Evolutionary conservation across 2,888 invertebrate genomes (phyloP).

Genomic region (Catocala fraxini): DNA sequence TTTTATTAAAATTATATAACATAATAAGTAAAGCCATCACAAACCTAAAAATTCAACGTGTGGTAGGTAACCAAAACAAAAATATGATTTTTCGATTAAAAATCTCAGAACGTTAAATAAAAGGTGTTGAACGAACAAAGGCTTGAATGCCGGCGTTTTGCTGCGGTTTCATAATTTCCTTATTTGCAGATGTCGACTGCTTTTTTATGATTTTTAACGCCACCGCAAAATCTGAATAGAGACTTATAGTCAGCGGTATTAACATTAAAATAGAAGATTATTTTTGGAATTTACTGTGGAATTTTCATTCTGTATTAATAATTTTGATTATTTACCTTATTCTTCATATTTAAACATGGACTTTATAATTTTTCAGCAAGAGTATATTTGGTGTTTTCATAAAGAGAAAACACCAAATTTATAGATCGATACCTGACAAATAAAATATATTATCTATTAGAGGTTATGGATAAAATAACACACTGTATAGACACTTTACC

Average conservation of each 20-base stretch:
- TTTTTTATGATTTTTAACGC: constrained; percentile 65
- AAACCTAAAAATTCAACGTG: constrained; percentile 31
- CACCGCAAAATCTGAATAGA: constrained; percentile 56
- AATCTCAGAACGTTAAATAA: constrained; percentile 72
- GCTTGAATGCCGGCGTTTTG: constrained; percentile 69
- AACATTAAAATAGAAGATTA: constrained; percentile 63
- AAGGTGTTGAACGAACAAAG: constrained; percentile 75
- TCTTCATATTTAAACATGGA: too few relatives aligned
- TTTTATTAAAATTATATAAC: too few relatives aligned
- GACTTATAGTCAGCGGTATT: constrained; percentile 61
- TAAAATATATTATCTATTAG: too few relatives aligned
- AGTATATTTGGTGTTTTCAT: too few relatives aligned
- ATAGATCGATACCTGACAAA: too few relatives aligned
- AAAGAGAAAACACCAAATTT: too few relatives aligned
- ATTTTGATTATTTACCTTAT: too few relatives aligned
- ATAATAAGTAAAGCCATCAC: background rate
- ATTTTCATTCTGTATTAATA: background rate
- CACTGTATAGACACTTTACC: too few relatives aligned
- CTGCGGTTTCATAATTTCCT: constrained; percentile 79
- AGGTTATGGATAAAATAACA: too few relatives aligned
- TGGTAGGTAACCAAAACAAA: constrained; percentile 29
- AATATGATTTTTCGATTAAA: constrained; percentile 76
- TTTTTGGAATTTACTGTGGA: background rate
- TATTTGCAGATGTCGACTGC: constrained; percentile 77
- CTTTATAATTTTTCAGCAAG: too few relatives aligned